A percentile compares a stretch with the other conserved stretches of the same genome.
Conservation (phyloP, 2,113 vertebrate genomes). For the Lates calcarifer region DNA sequence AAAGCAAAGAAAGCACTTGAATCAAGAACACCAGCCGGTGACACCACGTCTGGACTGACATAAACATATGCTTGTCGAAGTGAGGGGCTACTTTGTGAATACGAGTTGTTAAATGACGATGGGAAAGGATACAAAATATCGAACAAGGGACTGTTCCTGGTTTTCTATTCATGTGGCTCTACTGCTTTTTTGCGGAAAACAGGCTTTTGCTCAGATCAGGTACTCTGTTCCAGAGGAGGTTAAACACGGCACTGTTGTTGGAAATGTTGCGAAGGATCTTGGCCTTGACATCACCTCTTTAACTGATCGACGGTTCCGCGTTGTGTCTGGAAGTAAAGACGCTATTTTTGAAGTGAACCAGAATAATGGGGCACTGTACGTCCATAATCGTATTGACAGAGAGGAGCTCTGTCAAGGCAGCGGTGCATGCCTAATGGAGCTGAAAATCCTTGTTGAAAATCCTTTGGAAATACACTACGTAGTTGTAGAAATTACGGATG, state of each 20-base stretch:
- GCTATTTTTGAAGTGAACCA: constrained; percentile 75
- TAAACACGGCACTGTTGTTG: constrained; percentile 69
- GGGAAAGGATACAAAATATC: neutral
- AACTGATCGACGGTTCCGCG: constrained; percentile 68
- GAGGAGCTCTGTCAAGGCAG: constrained; percentile 69
- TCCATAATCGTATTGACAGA: constrained; percentile 75
- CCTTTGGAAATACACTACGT: constrained; percentile 81
- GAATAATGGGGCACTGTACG: constrained; percentile 79
- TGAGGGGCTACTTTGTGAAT: neutral
- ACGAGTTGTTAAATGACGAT: constrained; percentile 2
- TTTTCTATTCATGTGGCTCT: neutral
- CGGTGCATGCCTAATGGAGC: constrained; percentile 67
- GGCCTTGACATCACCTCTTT: constrained; percentile 66
- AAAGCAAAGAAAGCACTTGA: neutral
- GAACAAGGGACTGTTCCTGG: neutral
- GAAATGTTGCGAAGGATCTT: constrained; percentile 80
- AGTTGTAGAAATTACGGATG: constrained; percentile 74
- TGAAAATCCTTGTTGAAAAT: constrained; percentile 78
- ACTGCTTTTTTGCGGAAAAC: constrained; percentile 21
- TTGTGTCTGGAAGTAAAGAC: constrained; percentile 69
- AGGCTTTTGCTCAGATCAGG: constrained; percentile 62
- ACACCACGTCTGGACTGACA: neutral
- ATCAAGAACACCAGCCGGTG: neutral
- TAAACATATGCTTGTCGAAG: neutral
- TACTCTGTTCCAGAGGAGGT: constrained; percentile 80